Percentiles rank a stretch among this genome's conserved stretches.
phyloP scores from a whole-genome alignment of 2,113 vertebrate species.

The Grantiella picta region DNA sequence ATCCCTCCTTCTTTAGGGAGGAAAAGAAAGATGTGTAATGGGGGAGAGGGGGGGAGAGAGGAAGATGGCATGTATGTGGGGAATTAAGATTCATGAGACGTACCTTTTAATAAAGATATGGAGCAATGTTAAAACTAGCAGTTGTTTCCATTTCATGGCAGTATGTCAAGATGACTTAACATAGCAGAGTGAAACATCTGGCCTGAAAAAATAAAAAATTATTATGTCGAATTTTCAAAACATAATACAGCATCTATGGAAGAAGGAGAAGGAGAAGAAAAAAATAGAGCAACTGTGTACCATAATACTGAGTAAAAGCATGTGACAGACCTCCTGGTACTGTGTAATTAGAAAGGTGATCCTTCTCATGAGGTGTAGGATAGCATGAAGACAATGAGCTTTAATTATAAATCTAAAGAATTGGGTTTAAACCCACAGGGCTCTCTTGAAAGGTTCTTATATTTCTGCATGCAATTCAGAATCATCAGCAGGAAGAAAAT shows the following conservation, averaged over 20 bases:
- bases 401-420: constrained; percentile 66
- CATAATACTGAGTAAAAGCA: constrained; percentile 43
- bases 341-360: constrained; percentile 48
- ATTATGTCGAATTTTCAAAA: constrained; percentile 66
- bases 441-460: constrained; percentile 23
- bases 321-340: constrained; percentile 39
- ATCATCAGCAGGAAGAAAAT: constrained; percentile 50
- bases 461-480: constrained; percentile 58
- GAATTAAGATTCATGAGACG: constrained; percentile 71
- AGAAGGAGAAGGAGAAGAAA: background rate
- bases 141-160: constrained; percentile 72
- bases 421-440: constrained; percentile 42
- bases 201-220: background rate
- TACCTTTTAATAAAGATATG: constrained; percentile 73
- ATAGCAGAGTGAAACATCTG: constrained; percentile 71
- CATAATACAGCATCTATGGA: constrained; percentile 41
- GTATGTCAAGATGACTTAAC: constrained; percentile 75
- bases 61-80: constrained; percentile 1
- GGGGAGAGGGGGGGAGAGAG: constrained; percentile 2
- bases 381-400: constrained; percentile 59
- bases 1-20: constrained; percentile 40
- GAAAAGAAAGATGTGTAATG: background rate
- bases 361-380: constrained; percentile 45
- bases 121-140: constrained; percentile 69
- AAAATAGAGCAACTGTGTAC: constrained; percentile 44